phyloP scores from a whole-genome alignment of 2,113 vertebrate species.

The Tenebrosternarchus preto region DNA sequence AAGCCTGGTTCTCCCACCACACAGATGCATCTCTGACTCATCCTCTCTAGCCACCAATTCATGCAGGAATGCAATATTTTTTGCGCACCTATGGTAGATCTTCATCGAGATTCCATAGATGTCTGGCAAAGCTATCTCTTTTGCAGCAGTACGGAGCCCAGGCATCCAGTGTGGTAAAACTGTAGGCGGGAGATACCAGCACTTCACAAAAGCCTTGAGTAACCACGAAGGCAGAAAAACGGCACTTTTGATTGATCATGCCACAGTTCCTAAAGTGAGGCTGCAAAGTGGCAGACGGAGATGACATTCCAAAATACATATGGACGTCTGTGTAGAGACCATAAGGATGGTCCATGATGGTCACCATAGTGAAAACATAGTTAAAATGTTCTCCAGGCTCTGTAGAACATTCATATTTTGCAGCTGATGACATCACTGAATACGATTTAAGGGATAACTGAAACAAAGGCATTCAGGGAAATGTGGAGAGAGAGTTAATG shows the following conservation, averaged over 20 bases:
- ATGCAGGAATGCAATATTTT: constrained; percentile 11
- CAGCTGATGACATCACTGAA: constrained; percentile 73
- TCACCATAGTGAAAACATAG: constrained; percentile 13
- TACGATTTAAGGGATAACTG: constrained; percentile 49
- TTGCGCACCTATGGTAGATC: constrained; percentile 16
- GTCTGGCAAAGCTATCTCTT: constrained; percentile 16
- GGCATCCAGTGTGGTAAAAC: constrained; percentile 44
- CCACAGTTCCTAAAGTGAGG: neutral
- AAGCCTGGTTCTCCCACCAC: constrained; percentile 2
- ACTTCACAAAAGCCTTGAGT: neutral
- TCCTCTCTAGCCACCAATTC: neutral
- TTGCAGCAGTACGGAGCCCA: neutral
- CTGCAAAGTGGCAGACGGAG: constrained; percentile 58
- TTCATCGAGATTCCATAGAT: constrained; percentile 21
- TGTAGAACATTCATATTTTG: constrained; percentile 43
- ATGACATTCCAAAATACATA: neutral
- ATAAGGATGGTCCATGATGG: neutral
- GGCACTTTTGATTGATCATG: too few relatives aligned
- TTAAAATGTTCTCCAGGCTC: neutral
- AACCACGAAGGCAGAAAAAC: too few relatives aligned
- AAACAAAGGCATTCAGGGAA: constrained; percentile 56
- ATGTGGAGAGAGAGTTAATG: constrained; percentile 45
- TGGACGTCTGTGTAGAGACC: neutral
- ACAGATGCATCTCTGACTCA: too few relatives aligned
- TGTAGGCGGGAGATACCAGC: constrained; percentile 22